Percentiles rank a stretch among this genome's conserved stretches.
phyloP scores from a whole-genome alignment of 2,888 invertebrate species.

The Pogonocherus hispidulus region DNA sequence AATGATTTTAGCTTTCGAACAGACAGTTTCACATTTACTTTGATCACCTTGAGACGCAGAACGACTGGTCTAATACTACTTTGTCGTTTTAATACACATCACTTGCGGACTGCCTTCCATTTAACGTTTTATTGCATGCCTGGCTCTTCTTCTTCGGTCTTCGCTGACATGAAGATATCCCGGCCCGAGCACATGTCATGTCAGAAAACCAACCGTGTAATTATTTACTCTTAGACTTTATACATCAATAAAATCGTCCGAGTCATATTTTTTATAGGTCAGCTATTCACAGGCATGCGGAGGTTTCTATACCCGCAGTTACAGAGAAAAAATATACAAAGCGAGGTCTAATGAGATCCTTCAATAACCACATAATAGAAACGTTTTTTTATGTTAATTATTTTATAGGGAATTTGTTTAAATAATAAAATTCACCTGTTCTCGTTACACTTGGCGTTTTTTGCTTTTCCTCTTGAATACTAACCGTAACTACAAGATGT shows the following conservation, averaged over 20 bases:
- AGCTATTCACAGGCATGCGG: constrained; percentile 1
- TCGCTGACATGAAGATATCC: constrained; percentile 32
- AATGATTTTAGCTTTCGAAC: no score
- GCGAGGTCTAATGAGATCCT: neutral
- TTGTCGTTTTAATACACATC: constrained; percentile 19
- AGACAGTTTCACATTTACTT: no score
- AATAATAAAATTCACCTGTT: no score
- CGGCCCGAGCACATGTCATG: constrained; percentile 31
- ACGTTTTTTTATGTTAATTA: neutral
- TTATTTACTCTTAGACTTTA: constrained; percentile 16
- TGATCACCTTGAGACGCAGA: neutral
- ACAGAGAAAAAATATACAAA: neutral
- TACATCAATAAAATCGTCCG: constrained; percentile 15
- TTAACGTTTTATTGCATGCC: constrained; percentile 15
- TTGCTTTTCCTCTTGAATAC: no score
- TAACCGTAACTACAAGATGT: no score
- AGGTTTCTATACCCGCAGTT: neutral
- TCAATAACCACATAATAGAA: neutral
- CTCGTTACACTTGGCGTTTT: no score
- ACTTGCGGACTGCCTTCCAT: constrained; percentile 10
- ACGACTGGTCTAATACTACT: constrained; percentile 1
- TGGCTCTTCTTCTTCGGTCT: constrained; percentile 21
- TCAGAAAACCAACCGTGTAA: constrained; percentile 21
- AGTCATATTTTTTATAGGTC: constrained; percentile 7
- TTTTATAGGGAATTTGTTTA: neutral